These are phyloP conservation scores for Polydrusus tereticollis DNA, from an alignment of 2,888 invertebrate species.

Conservation along the genomic window DNA sequence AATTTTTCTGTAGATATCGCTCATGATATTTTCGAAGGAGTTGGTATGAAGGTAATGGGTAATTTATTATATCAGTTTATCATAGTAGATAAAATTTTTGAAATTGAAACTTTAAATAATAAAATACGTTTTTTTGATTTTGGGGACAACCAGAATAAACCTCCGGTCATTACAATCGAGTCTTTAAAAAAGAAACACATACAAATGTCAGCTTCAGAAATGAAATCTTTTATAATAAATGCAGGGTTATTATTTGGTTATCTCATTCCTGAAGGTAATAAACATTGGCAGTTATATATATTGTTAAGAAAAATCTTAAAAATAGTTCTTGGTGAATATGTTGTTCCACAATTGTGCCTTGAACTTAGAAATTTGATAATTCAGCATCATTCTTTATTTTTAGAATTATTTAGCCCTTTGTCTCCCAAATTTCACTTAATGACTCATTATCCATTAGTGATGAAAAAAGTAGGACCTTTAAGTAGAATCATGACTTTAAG, in stretches of 20 bases:
- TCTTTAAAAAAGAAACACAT: constrained; percentile 41
- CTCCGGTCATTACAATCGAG: constrained; percentile 34
- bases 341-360: not conserved
- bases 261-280: constrained; percentile 29
- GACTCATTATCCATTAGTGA: not conserved
- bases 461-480: not conserved
- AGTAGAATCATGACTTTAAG: not conserved
- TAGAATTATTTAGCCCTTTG: constrained; percentile 9
- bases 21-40: constrained; percentile 43
- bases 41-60: constrained; percentile 23
- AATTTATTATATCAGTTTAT: constrained; percentile 17
- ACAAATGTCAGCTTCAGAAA: constrained; percentile 45
- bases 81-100: constrained; percentile 24
- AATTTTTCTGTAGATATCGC: not conserved
- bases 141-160: constrained; percentile 29
- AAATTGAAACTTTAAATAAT: no score
- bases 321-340: constrained; percentile 32
- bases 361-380: constrained; percentile 20
- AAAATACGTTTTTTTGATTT: constrained; percentile 29
- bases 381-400: constrained; percentile 35
- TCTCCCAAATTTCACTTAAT: no score
- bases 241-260: constrained; percentile 33
- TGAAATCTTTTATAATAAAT: constrained; percentile 39
- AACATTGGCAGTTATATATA: constrained; percentile 40
- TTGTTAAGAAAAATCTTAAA: constrained; percentile 30